Conservation (phyloP, 2,113 vertebrate genomes). For the Pseudorectes ferrugineus region DNA sequence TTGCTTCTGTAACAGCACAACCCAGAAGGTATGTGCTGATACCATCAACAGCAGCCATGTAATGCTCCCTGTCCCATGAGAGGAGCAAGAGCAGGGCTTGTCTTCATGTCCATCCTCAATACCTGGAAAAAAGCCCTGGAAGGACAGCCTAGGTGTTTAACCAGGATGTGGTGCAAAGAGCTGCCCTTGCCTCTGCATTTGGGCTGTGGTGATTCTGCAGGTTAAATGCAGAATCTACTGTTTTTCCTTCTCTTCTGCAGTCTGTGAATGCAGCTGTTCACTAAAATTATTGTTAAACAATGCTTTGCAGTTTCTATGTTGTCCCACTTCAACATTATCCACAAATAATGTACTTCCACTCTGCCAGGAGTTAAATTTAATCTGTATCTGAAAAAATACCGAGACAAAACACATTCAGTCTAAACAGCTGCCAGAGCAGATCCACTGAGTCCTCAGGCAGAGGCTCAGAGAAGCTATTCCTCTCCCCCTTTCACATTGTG, state of each 20-base stretch:
- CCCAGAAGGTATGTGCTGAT: background rate
- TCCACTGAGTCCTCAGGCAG: background rate
- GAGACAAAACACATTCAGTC: background rate
- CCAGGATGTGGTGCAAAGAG: background rate
- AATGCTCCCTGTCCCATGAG: background rate
- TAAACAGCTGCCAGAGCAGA: background rate
- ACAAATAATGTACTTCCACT: background rate
- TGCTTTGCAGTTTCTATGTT: background rate
- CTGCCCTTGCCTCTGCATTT: rapidly evolving
- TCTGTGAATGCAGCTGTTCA: background rate
- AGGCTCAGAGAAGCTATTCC: background rate
- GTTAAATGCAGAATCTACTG: background rate
- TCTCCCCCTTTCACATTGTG: background rate
- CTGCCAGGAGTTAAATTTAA: background rate
- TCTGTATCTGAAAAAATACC: background rate
- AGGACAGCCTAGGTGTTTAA: background rate
- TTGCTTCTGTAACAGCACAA: background rate
- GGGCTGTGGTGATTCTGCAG: background rate
- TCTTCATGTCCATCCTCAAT: background rate
- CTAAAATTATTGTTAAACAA: background rate
- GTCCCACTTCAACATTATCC: background rate
- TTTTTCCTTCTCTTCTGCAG: background rate
- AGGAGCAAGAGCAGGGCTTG: background rate
- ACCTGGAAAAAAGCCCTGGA: background rate
- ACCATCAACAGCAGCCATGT: background rate